Base-by-base conservation (phyloP, 2,888 invertebrate genomes). In the Nowickia ferox region DNA sequence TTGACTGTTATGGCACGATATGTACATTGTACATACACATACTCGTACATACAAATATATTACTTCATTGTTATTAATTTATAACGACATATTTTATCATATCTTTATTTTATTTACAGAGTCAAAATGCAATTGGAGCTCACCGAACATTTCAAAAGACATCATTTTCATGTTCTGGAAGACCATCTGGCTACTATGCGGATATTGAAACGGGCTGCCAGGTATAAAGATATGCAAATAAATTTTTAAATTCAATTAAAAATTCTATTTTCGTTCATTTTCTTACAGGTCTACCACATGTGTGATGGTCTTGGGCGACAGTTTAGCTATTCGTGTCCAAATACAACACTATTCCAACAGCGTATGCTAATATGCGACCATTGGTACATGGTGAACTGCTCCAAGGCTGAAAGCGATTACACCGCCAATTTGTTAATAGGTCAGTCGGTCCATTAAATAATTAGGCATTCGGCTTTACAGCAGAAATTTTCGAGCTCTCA, bases 341-440 rank as follows among this genome's bases (percentile, higher is more conserved):
- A 96, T 92, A 96, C 96, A 57, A 96, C 96, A 9, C 94, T 96
- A 72, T 96, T 96, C 93, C 96, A 96, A 91, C 96, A 96, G 92
- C 93, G 96, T 65, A 96, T 96, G 96, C 94, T 96, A 86, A 95
- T 96, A 91, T 96, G 96, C 90, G 96, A 96, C 92, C 96, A 96
- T 91, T 93, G 93, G 96, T 96, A 96, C 92, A 96, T 96, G 96
- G 96, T 96, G 82, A 96, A 96, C 93, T 96, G 96, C 89, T 95
- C 95, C 89, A 94, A 94, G 91, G 95, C 96, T 0, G 95, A 95
- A 89, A 93, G 93, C 80, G 95, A 96, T 90, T 96, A 96, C 90
- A 93, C 94, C 66, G 96, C 96, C 13, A 96, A 96, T 91, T 92
- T 96, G 17, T 93, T 96, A 4, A 96, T 96, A 77, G 96, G 96